Base-by-base conservation (phyloP, 1,140 invertebrate species). In the Grapholita molesta region DNA sequence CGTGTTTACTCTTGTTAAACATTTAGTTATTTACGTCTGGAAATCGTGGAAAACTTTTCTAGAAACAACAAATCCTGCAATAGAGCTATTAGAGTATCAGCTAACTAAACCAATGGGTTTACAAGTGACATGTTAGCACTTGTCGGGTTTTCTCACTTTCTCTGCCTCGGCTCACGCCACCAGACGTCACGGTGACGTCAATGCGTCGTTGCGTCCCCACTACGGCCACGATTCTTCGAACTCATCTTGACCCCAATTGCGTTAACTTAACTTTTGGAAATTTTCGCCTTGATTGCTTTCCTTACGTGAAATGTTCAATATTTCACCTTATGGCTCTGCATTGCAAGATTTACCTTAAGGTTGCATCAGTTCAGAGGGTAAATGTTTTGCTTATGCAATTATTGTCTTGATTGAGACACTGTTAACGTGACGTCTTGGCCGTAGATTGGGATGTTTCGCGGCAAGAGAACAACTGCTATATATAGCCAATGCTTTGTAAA, bases 261-360 rank as follows among this genome's bases (percentile, higher is more conserved):
- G n/a, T 61, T 23, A 28, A 55, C 53, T 61, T 57, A 57, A 24
- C 11, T 57, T 57, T 61, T 30, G 55, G 55, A 57, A 57, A 61
- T 61, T 61, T 61, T 28, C n/a, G 24, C 24, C 55, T 61, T 28
- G 55, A 61, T 61, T 30, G 30, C 55, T 61, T 61, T 25, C 55
- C 55, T 61, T 61, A 15, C 15, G 55, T 61, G 55, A 61, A 61
- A 61, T 30, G 55, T 61, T 61, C 55, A 28, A 15, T 28, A 61
- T 32, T 61, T 28, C 25, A 15, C 24, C 53, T 28, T 55, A 55
- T 25, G 11, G 53, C 53, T 55, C 5, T 6, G 18, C 0, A n/a
- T 61, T 28, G 24, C 55, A 28, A 61, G 24, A 61, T 61, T 61
- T 61, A 61, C 18, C 4, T 28, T 61, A n/a, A 28, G n/a, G 28